Conservation (phyloP, 2,888 invertebrate species). For the Odontocolon sp. region DNA sequence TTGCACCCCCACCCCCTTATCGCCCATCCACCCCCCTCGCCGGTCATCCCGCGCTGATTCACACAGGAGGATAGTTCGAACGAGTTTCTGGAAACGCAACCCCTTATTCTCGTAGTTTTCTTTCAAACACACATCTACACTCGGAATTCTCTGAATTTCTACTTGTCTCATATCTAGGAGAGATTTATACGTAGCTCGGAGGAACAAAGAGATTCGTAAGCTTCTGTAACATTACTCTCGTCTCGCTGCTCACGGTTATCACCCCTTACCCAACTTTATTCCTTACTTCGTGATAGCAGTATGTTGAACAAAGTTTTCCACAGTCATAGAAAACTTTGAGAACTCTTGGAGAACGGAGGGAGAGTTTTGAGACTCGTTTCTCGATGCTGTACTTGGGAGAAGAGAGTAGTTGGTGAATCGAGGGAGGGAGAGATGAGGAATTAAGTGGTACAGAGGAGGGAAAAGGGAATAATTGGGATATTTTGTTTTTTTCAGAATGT, state of each 20-base stretch:
- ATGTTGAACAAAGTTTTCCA: constrained; percentile 54
- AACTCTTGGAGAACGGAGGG: constrained; percentile 35
- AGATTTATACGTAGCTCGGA: constrained; percentile 12
- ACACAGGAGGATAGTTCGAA: neutral
- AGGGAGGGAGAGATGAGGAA: neutral
- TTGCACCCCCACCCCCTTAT: neutral
- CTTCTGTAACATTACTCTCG: neutral
- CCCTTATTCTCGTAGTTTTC: too few species aligned
- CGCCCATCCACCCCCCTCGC: neutral
- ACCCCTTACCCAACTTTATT: neutral
- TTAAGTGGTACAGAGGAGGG: too few species aligned
- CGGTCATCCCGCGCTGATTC: neutral
- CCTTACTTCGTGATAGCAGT: constrained; percentile 52
- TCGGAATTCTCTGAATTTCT: too few species aligned
- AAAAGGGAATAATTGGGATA: too few species aligned
- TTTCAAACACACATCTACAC: too few species aligned
- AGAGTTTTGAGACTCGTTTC: constrained; percentile 20
- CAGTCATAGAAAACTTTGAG: constrained; percentile 59
- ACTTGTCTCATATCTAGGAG: too few species aligned
- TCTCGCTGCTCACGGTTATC: neutral
- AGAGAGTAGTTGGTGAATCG: neutral
- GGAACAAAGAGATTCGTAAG: constrained; percentile 8
- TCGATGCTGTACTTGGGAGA: neutral
- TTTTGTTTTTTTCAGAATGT: too few species aligned
- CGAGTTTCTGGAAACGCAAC: too few species aligned